Evolutionary conservation across 64 coral and sea anemone species (phyloP).

Genomic region (Trachythela sp.): DNA sequence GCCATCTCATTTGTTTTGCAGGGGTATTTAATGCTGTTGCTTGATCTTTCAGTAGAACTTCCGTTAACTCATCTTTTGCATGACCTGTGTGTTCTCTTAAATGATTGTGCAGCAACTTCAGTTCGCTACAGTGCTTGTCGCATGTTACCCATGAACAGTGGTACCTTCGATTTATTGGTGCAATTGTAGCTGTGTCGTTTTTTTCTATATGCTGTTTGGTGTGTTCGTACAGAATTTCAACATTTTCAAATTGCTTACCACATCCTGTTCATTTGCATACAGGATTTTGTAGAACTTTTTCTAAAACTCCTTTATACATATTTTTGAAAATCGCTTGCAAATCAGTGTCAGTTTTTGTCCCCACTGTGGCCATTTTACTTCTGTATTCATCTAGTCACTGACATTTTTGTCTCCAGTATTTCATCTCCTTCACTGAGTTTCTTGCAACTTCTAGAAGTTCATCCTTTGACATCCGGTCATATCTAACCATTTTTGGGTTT

Average conservation of each 20-base stretch:
- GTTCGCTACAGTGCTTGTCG: slow-evolving; percentile 30
- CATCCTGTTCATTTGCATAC: slow-evolving; percentile 37
- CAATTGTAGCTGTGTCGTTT: slow-evolving; percentile 6
- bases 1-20: slow-evolving; percentile 57
- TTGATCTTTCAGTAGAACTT: too few species aligned
- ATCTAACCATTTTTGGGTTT: slow-evolving; percentile 22
- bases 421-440: slow-evolving; percentile 49
- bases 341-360: slow-evolving; percentile 30
- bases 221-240: slow-evolving; percentile 51
- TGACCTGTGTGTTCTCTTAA: too few species aligned
- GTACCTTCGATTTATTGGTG: slow-evolving; percentile 26
- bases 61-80: too few species aligned
- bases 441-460: slow-evolving; percentile 30
- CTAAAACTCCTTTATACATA: slow-evolving; percentile 28
- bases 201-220: slow-evolving; percentile 41
- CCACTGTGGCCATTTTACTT: slow-evolving; percentile 49
- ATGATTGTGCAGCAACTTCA: too few species aligned
- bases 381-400: slow-evolving; percentile 40
- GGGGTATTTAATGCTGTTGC: too few species aligned
- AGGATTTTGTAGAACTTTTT: too few species aligned
- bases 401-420: slow-evolving; percentile 19
- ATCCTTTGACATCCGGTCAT: slow-evolving; percentile 51
- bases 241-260: slow-evolving; percentile 40
- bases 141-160: slow-evolving; percentile 20
- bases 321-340: slow-evolving; percentile 37